Evolutionary conservation across 2,113 vertebrate species (phyloP), one percentile per base, ranked within the genome.

Genomic region (Callaeas wilsoni): DNA sequence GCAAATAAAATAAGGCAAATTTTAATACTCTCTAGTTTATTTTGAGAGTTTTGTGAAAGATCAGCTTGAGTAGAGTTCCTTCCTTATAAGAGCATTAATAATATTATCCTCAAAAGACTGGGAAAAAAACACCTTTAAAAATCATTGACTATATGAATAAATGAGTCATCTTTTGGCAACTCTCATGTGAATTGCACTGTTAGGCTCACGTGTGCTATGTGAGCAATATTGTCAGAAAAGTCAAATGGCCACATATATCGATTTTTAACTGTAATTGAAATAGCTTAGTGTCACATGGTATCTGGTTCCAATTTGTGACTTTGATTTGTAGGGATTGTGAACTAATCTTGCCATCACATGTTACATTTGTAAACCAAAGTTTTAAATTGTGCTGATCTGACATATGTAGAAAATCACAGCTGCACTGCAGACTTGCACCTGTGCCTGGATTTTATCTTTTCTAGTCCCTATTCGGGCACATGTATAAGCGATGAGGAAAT

Each of bases 251-350:
- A 49, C n/a, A 39, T 35, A 25, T 67, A 73, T 74, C 94, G 89
- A 87, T 96, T 97, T 96, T 91, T 80, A 85, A 92, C 56, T 62
- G 69, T 50, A 89, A 87, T 65, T 83, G 68, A 83, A 89, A 89
- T 79, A 90, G 68, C 90, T 94, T 56, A 77, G 55, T 84, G 50
- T 96, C 33, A 5, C 63, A 84, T 84, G 63, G 55, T 91, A 46
- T 89, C 91, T 97, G 95, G 69, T 74, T 97, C 95, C 60, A 88
- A 52, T 95, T 90, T 97, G 79, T 90, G 93, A 81, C 71, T 96
- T 92, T 96, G 90, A 96, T 96, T 81, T 95, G 91, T 88, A 74
- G 85, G 76, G 79, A 94, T 84, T 95, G 90, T 94, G 85, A 96
- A 84, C 96, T 95, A 94, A 94, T 95, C 93, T 95, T 13, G 22